Base-by-base conservation (phyloP, 2,113 vertebrate genomes). In the Procapra przewalskii region DNA sequence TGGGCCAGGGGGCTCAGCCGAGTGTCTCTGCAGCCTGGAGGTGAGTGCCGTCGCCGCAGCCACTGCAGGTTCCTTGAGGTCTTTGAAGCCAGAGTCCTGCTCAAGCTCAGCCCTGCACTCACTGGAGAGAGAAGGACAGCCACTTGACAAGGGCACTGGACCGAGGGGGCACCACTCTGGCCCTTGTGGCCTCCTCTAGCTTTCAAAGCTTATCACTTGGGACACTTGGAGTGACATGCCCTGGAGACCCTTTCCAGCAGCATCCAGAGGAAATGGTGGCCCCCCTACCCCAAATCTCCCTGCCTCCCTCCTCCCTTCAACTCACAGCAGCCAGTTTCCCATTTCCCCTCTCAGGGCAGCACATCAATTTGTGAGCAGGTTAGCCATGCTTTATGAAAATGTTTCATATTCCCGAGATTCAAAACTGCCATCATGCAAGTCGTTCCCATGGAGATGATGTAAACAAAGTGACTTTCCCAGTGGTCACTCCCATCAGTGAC, bases 21-120 rank as follows among this genome's bases (percentile, higher is more conserved):
- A 5, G 29, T 8, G 17, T 75, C 54, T 71, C 67, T 5, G 8
- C 50, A 64, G 57, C 25, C 94, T 54, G 23, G 16, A 33, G 16
- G 11, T 12, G 25, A 55, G 31, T 0, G 0, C n/a, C 6, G 7
- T 43, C 2, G 0, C 59, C 17, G 16, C 17, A 2, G 1, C 1
- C 3, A 0, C 15, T 6, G 6, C 33, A 5, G 75, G 40, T 29
- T 21, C 43, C 52, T 19, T 2, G 29, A 29, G 36, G 8, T 11
- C 55, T 33, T 19, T 50, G 50, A 64, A 2, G 25, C 19, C 13
- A 5, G 48, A 14, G 29, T 45, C 4, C 0, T 19, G 6, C 23
- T 10, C 52, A 7, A 12, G 29, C 29, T 82, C 29, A 3, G 4
- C 33, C 23, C 10, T 85, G 40, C 52, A 1, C 3, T 1, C 8